Evolutionary conservation across 2,888 invertebrate genomes (phyloP), one percentile per base, ranked within the genome.

Genomic region (Oxyscelio sp.): DNA sequence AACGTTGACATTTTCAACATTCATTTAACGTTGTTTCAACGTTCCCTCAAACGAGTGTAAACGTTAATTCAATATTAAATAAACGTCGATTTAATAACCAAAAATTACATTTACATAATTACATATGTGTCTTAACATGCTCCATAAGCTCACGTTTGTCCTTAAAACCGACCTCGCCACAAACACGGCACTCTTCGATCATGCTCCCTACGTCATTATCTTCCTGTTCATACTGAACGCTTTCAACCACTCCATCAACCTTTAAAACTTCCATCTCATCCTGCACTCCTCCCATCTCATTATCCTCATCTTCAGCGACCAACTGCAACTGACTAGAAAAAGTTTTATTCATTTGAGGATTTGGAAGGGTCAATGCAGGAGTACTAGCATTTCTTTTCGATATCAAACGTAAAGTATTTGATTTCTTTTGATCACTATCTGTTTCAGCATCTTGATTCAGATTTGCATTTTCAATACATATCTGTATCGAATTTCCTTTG

Each of bases 91-190:
- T n/a, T n/a, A n/a, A n/a, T n/a, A n/a, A n/a, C n/a, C n/a, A n/a
- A n/a, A n/a, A n/a, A n/a, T n/a, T n/a, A n/a, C 59, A 61, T 73
- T 73, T 73, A 85, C 17, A 45, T 73, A 50, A 87, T 91, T 94
- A 94, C 87, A 94, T 94, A 77, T 94, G 94, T 86, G 93, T 91
- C 70, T 93, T 93, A 22, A 94, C 92, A 82, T 94, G 94, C 71
- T 92, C 93, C 91, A 92, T 93, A 19, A 94, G 88, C 24, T 91
- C 90, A 63, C 90, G 90, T 87, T 94, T 93, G 56, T 92, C 92
- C 22, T 88, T 86, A 86, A 94, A 94, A 73, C 92, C 93, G 5
- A 75, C 22, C 71, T 92, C 92, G 0, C 94, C 94, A 74, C 94
- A 94, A 78, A 94, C 92, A 27, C 93, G 93, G 77, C 94, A 94